These are phyloP conservation scores for Sternarchorhynchus goeldii DNA, from an alignment of 2,797 vertebrate species.

Conservation along the genomic window DNA sequence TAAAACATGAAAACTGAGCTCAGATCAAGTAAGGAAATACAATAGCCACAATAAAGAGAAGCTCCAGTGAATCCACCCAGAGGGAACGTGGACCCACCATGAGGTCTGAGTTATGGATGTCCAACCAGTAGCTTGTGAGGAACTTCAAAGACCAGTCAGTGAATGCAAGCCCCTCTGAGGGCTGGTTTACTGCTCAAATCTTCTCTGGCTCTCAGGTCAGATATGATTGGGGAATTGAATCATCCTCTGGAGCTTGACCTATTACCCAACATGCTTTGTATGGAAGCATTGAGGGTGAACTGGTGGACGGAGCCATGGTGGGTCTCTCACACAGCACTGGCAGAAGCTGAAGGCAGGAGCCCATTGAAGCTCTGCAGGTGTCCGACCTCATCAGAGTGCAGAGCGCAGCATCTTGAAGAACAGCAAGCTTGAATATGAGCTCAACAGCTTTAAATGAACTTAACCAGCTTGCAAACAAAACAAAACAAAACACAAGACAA, in stretches of 20 bases:
- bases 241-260: constrained; percentile 66
- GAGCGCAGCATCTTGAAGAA: constrained; percentile 21
- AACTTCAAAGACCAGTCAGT: constrained; percentile 58
- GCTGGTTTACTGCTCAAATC: constrained; percentile 71
- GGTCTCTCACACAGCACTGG: constrained; percentile 12
- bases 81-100: constrained; percentile 34
- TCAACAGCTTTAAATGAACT: constrained; percentile 30
- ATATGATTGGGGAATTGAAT: constrained; percentile 70
- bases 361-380: constrained; percentile 21
- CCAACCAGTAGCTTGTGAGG: constrained; percentile 58
- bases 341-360: constrained; percentile 21
- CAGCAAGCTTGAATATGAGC: constrained; percentile 36
- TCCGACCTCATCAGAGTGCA: constrained; percentile 19
- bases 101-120: constrained; percentile 46
- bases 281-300: constrained; percentile 60
- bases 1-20: not conserved
- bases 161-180: constrained; percentile 62
- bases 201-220: constrained; percentile 69
- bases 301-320: constrained; percentile 12
- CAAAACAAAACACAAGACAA: constrained; percentile 8
- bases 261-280: constrained; percentile 67
- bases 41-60: not conserved
- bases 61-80: constrained; percentile 4
- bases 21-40: not conserved
- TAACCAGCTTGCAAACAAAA: constrained; percentile 23